Base-by-base conservation (phyloP, 2,797 vertebrate genomes). In the Coluber constrictor region DNA sequence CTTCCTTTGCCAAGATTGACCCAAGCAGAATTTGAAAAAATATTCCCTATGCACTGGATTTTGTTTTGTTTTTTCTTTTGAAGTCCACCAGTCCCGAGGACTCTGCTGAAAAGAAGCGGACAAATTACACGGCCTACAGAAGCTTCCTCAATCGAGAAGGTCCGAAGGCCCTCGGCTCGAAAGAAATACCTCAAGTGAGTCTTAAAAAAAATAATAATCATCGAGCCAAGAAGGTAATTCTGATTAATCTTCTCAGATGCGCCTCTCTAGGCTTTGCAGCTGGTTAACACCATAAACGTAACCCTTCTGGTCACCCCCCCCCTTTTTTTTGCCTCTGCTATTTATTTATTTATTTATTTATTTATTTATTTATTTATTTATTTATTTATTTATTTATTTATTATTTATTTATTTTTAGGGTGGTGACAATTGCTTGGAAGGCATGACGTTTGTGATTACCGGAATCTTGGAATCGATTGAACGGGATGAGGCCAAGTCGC, bases 71-170 rank as follows among this genome's bases (percentile, higher is more conserved):
- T 23, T 23, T 93, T 15, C 89, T 70, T 27, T 20, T 16, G 11
- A 96, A 98, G 97, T 98, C 97, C 93, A 1, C 97, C 54, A 99
- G 99, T 96, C 98, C 99, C 29, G 98, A 99, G 23, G 98, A 99
- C 56, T 95, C 97, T 32, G 99, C 97, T n/a, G 99, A 99, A 96
- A 99, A 99, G 97, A 99, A 98, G 96, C 98, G 98, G 23, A 96
- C 5, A 90, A 99, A 99, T 97, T 97, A 98, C 11, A 96, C 98
- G 54, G 98, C 99, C 5, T 99, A 97, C 95, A 98, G 98, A 92
- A 99, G 98, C 97, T 99, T 95, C 96, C 98, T 99, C 25, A 99
- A 99, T 97, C 97, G 99, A n/a, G 99, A 99, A 86, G 99, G 99
- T 70, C 99, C 99, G 0, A 98, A 98, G 96, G 99, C 99, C 0